Percentiles rank a stretch among this genome's conserved stretches.
Evolutionary conservation across 1,140 invertebrate genomes (phyloP).

Genomic region (Littorina saxatilis): DNA sequence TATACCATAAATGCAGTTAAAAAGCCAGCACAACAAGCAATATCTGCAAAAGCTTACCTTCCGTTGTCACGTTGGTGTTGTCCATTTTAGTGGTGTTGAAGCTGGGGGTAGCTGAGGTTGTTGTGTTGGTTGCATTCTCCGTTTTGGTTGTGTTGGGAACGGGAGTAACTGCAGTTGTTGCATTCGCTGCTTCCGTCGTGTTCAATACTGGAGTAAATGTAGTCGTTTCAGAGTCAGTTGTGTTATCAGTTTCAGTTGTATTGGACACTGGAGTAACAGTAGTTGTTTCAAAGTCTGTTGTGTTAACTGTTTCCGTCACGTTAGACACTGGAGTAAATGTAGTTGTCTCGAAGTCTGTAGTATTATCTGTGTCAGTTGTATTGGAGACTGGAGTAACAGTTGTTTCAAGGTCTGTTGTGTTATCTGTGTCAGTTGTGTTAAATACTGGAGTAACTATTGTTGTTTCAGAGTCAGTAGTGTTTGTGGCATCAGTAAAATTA

Average conservation of each 20-base stretch:
- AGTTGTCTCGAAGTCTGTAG: neutral
- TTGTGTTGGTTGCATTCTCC: neutral
- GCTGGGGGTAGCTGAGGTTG: neutral
- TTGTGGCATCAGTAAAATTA: neutral
- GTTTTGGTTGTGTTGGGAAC: neutral
- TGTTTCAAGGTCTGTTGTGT: neutral
- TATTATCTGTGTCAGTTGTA: neutral
- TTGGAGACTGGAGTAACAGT: neutral
- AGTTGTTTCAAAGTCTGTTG: conserved; percentile 16
- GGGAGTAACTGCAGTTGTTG: neutral
- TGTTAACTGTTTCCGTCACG: neutral
- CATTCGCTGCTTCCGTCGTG: neutral
- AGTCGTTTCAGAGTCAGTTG: conserved; percentile 15
- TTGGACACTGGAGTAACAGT: neutral
- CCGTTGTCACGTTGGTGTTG: no score
- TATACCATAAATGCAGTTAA: no score
- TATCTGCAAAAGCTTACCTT: no score
- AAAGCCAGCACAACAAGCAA: no score
- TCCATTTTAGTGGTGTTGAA: neutral
- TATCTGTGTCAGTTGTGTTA: neutral
- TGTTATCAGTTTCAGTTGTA: neutral
- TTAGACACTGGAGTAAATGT: conserved; percentile 1
- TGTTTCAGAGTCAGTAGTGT: conserved; percentile 6
- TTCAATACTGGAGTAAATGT: neutral
- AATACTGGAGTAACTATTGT: conserved; percentile 1